A percentile compares a stretch with the other conserved stretches of the same genome.
phyloP scores from a whole-genome alignment of 92 coral and sea anemone species.

The Zoanthus sansibaricus region DNA sequence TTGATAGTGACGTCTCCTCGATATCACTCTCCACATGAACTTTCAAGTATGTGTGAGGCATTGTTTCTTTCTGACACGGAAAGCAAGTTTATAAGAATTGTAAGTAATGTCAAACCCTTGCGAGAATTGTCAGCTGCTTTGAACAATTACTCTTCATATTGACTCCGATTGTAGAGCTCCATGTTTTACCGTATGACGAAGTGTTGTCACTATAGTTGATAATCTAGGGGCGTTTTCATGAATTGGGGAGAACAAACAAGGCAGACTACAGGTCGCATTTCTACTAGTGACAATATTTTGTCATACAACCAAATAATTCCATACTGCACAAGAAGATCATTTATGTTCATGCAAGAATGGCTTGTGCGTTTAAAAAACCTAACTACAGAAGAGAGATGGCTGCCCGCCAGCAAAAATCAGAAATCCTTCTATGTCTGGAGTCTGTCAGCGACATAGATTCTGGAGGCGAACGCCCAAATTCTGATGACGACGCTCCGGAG shows the following conservation, averaged over 20 bases:
- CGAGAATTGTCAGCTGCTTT: slow-evolving; percentile 39
- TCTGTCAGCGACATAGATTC: slow-evolving; percentile 56
- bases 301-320: slow-evolving; percentile 51
- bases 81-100: slow-evolving; percentile 51
- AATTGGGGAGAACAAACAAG: slow-evolving; percentile 43
- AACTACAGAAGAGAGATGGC: slow-evolving; percentile 4
- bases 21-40: slow-evolving; percentile 56
- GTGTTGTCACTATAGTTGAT: slow-evolving; percentile 1
- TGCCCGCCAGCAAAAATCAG: not conserved
- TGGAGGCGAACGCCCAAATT: slow-evolving; percentile 18
- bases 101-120: slow-evolving; percentile 38
- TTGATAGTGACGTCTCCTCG: slow-evolving; percentile 33
- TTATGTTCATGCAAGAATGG: slow-evolving; percentile 59
- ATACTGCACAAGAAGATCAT: slow-evolving; percentile 59
- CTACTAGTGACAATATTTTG: slow-evolving; percentile 34
- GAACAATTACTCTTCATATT: slow-evolving; percentile 42
- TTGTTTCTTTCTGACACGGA: slow-evolving; percentile 58
- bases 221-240: slow-evolving; percentile 15
- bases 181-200: not conserved
- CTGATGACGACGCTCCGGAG: not conserved
- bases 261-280: slow-evolving; percentile 57
- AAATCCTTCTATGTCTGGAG: slow-evolving; percentile 5
- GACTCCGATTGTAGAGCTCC: slow-evolving; percentile 30
- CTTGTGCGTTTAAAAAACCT: slow-evolving; percentile 54
- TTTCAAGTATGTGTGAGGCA: slow-evolving; percentile 43